Evolutionary conservation across 1,140 invertebrate species (phyloP), one percentile per base, ranked within the genome.

Genomic region (Manduca sexta): DNA sequence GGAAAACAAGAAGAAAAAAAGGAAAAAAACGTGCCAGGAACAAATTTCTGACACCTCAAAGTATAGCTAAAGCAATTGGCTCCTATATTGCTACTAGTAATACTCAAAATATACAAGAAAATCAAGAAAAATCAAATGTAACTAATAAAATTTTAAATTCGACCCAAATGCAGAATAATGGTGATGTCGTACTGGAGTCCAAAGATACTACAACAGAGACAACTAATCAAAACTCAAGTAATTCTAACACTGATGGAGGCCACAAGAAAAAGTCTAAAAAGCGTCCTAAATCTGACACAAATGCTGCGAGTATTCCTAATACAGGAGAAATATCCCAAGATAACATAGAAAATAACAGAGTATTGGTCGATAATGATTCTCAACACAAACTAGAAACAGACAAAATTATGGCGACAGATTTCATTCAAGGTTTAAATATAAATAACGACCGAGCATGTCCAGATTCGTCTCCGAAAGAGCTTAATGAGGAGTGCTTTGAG

Each of bases 261-360:
- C 30, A 1, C 1, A 34, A 45, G 7, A 51, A 55, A 40, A 52
- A 13, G 26, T 14, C 37, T 26, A 33, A 45, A 29, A 14, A 34
- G 3, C 31, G 11, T 29, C 17, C 15, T 35, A 52, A 37, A 13
- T 12, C 2, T n/a, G 37, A 18, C 17, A 21, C 29, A 16, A 21
- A 26, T n/a, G 2, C 18, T 38, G 18, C 17, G 14, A 30, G 16
- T 26, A 4, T 26, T 12, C 35, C n/a, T 29, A 35, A 40, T n/a
- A 34, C 13, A 14, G 17, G 43, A 21, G 39, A 37, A 31, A 11
- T 45, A 12, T 49, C 29, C 33, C 17, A 14, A 2, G 34, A 35
- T 35, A 35, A 35, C 2, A 12, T 12, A 1, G n/a, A 13, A 14
- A 10, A 35, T 35, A 35, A 2, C 12, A 12, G 4, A 12, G 11